Base-by-base conservation (phyloP, 2,888 invertebrate species). In the Aplocera efformata region DNA sequence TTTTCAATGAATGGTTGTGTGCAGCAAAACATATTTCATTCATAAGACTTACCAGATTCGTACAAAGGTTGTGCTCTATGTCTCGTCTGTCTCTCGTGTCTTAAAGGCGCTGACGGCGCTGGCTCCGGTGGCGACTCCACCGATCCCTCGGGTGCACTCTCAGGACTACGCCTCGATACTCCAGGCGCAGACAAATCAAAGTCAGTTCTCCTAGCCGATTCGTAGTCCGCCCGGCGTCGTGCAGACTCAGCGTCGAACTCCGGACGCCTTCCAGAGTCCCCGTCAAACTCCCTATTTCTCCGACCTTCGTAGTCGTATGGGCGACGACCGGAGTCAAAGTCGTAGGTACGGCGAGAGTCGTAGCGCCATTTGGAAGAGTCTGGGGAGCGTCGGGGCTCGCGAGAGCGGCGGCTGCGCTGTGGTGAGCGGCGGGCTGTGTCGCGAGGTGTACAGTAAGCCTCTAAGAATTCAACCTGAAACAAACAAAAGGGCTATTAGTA, bases 361-460 rank as follows among this genome's bases (percentile, higher is more conserved):
- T 83, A 76, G 4, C 85, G 79, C 84, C 88, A 86, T 85, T 72
- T 74, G 66, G 75, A 66, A 40, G 82, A 72, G 60, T 86, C 83
- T 10, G 85, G 83, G 33, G 88, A 84, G 26, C 88, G 77, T 11
- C 83, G 74, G 31, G 78, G 69, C 44, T 84, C 88, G 36, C 86
- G 67, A 11, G 88, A 84, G 34, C 85, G 78, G 39, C 88, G 83
- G 43, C 67, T 78, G 60, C 84, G 79, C 60, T 79, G 84, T 55
- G 88, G 85, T 6, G 88, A 85, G 29, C 85, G 78, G 20, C 81
- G 78, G 7, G 88, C 81, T 62, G 92, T 92, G 71, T 94, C 93
- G 51, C 92, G 89, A 8, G 94, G 93, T 63, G 93, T 93, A 66
- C 93, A 92, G 72, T 94, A 94, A 42, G 92, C 91, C 74, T 94